These are phyloP conservation scores for Psylliodes chrysocephalus DNA, from an alignment of 2,888 invertebrate genomes.

Conservation along the genomic window DNA sequence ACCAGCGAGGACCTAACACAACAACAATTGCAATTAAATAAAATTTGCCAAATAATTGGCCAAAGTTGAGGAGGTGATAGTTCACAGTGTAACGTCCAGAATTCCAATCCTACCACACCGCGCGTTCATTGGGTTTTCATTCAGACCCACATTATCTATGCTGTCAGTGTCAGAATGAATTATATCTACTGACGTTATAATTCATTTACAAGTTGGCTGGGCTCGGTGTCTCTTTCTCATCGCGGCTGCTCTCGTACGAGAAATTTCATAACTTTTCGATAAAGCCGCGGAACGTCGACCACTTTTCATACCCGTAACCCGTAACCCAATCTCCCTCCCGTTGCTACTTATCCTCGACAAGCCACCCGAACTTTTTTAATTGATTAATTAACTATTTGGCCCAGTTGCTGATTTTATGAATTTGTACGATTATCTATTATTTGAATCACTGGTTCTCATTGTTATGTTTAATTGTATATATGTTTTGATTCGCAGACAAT, in stretches of 20 bases:
- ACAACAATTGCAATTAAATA: too few species aligned
- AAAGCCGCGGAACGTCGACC: constrained; percentile 42
- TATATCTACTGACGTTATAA: constrained; percentile 50
- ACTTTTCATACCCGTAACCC: constrained; percentile 32
- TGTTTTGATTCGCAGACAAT: too few species aligned
- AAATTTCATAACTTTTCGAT: constrained; percentile 47
- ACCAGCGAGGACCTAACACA: too few species aligned
- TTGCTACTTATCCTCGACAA: constrained; percentile 38
- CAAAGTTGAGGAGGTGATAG: not conserved
- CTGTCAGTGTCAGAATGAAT: constrained; percentile 51
- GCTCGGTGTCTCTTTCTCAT: constrained; percentile 31
- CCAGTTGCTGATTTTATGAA: constrained; percentile 19
- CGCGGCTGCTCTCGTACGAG: constrained; percentile 34
- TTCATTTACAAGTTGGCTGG: constrained; percentile 49
- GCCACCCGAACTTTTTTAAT: constrained; percentile 31
- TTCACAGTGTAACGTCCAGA: not conserved
- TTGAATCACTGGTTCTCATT: too few species aligned
- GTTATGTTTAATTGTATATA: too few species aligned
- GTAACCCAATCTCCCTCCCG: constrained; percentile 37
- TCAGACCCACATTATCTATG: constrained; percentile 50
- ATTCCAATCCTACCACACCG: constrained; percentile 8
- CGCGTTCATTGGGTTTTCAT: constrained; percentile 32
- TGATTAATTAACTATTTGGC: constrained; percentile 34
- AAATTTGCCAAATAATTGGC: too few species aligned
- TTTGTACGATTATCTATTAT: too few species aligned